Evolutionary conservation across 2,888 invertebrate genomes (phyloP).

Genomic region (Macaria notata): DNA sequence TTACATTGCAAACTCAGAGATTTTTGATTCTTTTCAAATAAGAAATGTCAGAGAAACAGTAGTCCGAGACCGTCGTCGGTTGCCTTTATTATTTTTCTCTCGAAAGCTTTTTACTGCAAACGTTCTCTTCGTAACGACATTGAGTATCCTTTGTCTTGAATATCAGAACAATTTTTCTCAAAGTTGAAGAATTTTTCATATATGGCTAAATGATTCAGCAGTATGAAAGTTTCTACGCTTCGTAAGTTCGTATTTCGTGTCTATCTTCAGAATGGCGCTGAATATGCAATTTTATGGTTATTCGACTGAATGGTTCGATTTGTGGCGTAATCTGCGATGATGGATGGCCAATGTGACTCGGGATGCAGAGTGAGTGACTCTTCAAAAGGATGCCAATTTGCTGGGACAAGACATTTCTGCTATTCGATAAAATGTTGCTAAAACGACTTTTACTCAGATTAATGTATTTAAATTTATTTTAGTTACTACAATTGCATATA

Average conservation of each 20-base stretch:
- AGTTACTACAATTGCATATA: neutral
- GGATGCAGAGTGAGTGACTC: constrained; percentile 58
- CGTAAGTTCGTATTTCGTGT: constrained; percentile 58
- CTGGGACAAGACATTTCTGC: constrained; percentile 36
- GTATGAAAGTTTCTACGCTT: constrained; percentile 54
- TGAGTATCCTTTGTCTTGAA: constrained; percentile 53
- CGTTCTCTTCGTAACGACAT: constrained; percentile 43
- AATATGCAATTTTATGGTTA: constrained; percentile 68
- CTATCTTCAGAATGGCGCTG: constrained; percentile 55
- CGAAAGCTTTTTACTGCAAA: constrained; percentile 46
- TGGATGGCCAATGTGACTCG: constrained; percentile 58
- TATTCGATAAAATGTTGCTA: constrained; percentile 24
- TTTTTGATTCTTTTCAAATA: constrained; percentile 60
- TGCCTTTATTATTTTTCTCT: constrained; percentile 47
- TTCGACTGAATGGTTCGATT: constrained; percentile 61
- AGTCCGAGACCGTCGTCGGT: constrained; percentile 38
- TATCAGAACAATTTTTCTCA: constrained; percentile 49
- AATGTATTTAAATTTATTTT: neutral
- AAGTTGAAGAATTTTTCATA: constrained; percentile 46
- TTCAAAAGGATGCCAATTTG: constrained; percentile 52
- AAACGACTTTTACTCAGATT: neutral
- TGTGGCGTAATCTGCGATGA: constrained; percentile 64
- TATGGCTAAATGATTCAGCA: constrained; percentile 57
- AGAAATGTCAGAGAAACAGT: constrained; percentile 49
- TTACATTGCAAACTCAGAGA: constrained; percentile 49